Evolutionary conservation across 2,113 vertebrate species (phyloP).

Genomic region (Thamnaconus septentrionalis): DNA sequence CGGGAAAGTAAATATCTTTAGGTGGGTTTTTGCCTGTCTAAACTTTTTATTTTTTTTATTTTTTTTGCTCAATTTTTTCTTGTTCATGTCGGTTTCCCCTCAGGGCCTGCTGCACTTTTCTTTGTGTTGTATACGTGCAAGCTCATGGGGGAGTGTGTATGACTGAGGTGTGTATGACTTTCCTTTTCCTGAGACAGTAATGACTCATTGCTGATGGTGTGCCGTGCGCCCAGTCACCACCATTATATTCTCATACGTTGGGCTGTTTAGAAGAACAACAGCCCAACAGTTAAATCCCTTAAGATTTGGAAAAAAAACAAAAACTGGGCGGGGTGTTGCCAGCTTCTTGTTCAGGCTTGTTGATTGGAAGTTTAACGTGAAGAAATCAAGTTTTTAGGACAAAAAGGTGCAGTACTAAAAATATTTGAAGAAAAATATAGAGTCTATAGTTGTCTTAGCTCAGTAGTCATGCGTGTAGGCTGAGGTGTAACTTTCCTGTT

Average conservation of each 20-base stretch:
- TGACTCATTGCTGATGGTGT: conserved; percentile 66
- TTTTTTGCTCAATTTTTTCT: neutral
- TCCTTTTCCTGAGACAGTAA: conserved; percentile 47
- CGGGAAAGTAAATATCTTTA: neutral
- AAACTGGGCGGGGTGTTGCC: conserved; percentile 1
- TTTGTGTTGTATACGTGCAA: conserved; percentile 33
- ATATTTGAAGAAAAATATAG: too few relatives aligned
- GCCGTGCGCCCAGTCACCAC: conserved; percentile 52
- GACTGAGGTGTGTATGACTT: conserved; percentile 43
- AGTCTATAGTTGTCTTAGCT: too few relatives aligned
- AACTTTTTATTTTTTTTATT: neutral
- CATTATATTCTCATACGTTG: conserved; percentile 49
- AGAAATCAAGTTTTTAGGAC: too few relatives aligned
- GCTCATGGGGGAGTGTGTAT: conserved; percentile 48
- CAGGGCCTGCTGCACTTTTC: conserved; percentile 4
- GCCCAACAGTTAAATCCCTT: conserved; percentile 22
- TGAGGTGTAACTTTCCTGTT: too few relatives aligned
- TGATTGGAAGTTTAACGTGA: neutral
- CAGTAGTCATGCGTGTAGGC: too few relatives aligned
- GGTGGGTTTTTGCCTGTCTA: neutral
- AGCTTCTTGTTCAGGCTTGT: conserved; percentile 46
- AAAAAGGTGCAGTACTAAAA: too few relatives aligned
- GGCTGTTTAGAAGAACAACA: conserved; percentile 5
- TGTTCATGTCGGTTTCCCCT: too few relatives aligned
- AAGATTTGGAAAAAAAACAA: conserved; percentile 4